Percentiles rank a stretch among this genome's conserved stretches.
Evolutionary conservation across 1,140 invertebrate species (phyloP).

Genomic region (Neodiprion pinetum): DNA sequence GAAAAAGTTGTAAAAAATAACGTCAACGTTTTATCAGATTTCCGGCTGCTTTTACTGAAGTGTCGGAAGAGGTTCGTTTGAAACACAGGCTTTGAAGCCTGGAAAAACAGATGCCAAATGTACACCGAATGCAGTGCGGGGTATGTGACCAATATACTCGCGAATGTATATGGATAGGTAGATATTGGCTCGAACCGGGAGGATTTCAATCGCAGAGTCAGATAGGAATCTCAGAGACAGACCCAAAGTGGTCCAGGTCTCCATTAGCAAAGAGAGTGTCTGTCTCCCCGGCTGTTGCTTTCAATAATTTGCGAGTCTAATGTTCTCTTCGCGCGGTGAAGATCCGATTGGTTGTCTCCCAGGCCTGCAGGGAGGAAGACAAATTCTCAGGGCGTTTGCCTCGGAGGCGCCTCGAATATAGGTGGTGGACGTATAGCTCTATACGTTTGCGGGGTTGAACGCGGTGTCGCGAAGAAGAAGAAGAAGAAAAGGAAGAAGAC

Average conservation of each 20-base stretch:
- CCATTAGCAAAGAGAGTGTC: slow-evolving; percentile 39
- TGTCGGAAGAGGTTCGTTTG: neutral
- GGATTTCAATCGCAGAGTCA: neutral
- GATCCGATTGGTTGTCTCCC: neutral
- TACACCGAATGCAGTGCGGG: neutral
- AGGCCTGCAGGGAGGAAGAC: slow-evolving; percentile 23
- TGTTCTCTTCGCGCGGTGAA: slow-evolving; percentile 21
- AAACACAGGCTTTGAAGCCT: neutral
- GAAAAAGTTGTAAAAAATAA: too few species aligned
- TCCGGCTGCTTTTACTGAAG: neutral
- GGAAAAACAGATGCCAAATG: neutral
- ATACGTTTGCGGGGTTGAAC: neutral
- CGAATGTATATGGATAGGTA: too few species aligned
- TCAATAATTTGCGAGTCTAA: slow-evolving; percentile 57
- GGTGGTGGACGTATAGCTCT: too few species aligned
- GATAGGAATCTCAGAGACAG: slow-evolving; percentile 33
- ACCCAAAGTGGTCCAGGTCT: slow-evolving; percentile 32
- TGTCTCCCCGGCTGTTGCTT: slow-evolving; percentile 39
- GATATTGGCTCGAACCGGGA: too few species aligned
- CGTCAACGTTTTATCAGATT: neutral
- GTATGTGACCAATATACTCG: too few species aligned
- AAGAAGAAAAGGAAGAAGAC: slow-evolving; percentile 18
- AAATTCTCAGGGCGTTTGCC: slow-evolving; percentile 34
- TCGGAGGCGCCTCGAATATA: neutral
- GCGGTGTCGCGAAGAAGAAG: slow-evolving; percentile 27